A percentile compares a stretch with the other conserved stretches of the same genome.
phyloP scores from a whole-genome alignment of 2,888 invertebrate genomes.

The Liposcelis brunnea region DNA sequence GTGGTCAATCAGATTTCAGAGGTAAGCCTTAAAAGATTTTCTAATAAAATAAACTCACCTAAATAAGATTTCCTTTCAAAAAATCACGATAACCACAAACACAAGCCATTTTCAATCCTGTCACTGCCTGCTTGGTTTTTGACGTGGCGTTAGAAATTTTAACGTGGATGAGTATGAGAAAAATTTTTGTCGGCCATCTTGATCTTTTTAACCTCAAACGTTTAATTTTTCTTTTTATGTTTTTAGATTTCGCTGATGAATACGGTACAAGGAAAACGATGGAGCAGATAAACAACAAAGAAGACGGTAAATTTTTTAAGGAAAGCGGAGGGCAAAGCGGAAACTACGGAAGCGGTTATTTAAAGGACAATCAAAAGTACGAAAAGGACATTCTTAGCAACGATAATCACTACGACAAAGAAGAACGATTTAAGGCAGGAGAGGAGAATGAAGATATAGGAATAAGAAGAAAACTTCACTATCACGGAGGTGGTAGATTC shows the following conservation, averaged over 20 bases:
- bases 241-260: slow-evolving; percentile 6
- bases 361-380: neutral
- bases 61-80: neutral
- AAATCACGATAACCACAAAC: neutral
- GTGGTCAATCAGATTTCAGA: slow-evolving; percentile 1
- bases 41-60: neutral
- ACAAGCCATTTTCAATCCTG: no score
- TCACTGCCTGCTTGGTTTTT: neutral
- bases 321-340: neutral
- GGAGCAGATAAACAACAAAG: neutral
- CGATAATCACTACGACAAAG: slow-evolving; percentile 4
- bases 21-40: neutral
- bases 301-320: slow-evolving; percentile 2
- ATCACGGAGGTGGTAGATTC: slow-evolving; percentile 1
- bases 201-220: no score
- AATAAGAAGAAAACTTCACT: neutral
- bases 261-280: neutral
- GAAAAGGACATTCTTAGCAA: slow-evolving; percentile 3
- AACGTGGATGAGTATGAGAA: no score
- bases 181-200: no score
- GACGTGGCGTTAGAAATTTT: neutral
- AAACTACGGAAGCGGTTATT: slow-evolving; percentile 1
- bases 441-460: slow-evolving; percentile 1
- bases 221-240: no score
- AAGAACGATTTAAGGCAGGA: neutral